Evolutionary conservation across 2,113 vertebrate genomes (phyloP).

Genomic region (Carollia perspicillata): DNA sequence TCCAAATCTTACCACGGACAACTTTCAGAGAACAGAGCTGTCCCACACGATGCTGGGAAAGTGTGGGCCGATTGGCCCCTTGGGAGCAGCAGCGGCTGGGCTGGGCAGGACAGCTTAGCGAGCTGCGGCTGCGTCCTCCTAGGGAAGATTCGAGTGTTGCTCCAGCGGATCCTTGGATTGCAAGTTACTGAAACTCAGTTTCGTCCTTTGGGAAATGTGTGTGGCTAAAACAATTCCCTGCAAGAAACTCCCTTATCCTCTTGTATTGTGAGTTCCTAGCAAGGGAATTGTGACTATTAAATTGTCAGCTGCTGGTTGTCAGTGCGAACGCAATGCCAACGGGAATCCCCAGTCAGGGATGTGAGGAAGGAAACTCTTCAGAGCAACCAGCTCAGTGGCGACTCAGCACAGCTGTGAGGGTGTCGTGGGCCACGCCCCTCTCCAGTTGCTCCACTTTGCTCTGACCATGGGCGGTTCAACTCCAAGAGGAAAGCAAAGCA

Average conservation of each 20-base stretch:
- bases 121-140: too few species aligned
- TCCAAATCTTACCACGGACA: background rate
- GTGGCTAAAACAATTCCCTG: background rate
- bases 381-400: background rate
- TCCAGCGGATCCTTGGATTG: background rate
- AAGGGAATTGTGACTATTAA: background rate
- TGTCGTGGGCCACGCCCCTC: too few species aligned
- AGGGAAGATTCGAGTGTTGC: too few species aligned
- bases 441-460: too few species aligned
- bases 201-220: background rate
- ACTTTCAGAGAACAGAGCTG: background rate
- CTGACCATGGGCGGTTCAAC: too few species aligned
- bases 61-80: rapidly evolving
- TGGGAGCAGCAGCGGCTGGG: rapidly evolving
- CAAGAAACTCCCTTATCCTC: background rate
- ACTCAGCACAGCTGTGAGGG: background rate
- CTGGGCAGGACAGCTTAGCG: rapidly evolving
- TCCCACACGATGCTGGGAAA: rapidly evolving
- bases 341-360: background rate
- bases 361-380: background rate
- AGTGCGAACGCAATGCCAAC: too few species aligned
- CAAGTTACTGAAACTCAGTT: background rate
- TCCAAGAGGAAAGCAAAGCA: too few species aligned
- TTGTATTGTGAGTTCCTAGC: background rate
- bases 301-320: background rate